phyloP scores from a whole-genome alignment of 2,797 vertebrate species.

The Acanthurus leucopareius region DNA sequence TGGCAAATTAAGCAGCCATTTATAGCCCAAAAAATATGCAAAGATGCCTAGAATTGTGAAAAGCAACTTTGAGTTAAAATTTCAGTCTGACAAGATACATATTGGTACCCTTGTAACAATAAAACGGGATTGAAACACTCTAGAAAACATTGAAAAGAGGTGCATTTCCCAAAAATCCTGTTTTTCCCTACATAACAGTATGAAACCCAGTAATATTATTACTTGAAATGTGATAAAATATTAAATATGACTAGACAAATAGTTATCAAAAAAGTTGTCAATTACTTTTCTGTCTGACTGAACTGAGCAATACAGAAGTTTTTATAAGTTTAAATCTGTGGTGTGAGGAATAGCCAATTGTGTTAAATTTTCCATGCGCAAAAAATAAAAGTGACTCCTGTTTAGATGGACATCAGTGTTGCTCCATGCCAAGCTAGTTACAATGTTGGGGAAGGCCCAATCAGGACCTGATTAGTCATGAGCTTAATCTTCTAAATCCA shows the following conservation, averaged over 20 bases:
- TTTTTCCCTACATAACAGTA: no score
- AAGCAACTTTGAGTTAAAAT: slow-evolving; percentile 6
- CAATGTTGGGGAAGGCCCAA: slow-evolving; percentile 42
- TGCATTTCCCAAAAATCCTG: no score
- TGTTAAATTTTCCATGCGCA: neutral
- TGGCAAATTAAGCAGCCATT: neutral
- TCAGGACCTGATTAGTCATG: slow-evolving; percentile 74
- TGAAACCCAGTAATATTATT: no score
- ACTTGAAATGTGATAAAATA: no score
- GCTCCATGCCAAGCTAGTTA: slow-evolving; percentile 32
- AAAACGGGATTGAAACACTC: no score
- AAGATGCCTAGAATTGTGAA: neutral
- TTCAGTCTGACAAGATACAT: no score
- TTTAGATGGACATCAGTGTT: slow-evolving; percentile 11
- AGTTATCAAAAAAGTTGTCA: no score
- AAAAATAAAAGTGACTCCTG: slow-evolving; percentile 17
- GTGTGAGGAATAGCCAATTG: neutral
- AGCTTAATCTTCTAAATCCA: slow-evolving; percentile 82
- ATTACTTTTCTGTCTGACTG: no score
- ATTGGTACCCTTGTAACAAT: no score
- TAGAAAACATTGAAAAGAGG: no score
- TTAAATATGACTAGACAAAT: no score
- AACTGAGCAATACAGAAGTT: no score
- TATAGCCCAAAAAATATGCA: neutral
- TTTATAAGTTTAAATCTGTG: neutral